Evolutionary conservation across 2,888 invertebrate genomes (phyloP).

Genomic region (Aphodius sticticus): DNA sequence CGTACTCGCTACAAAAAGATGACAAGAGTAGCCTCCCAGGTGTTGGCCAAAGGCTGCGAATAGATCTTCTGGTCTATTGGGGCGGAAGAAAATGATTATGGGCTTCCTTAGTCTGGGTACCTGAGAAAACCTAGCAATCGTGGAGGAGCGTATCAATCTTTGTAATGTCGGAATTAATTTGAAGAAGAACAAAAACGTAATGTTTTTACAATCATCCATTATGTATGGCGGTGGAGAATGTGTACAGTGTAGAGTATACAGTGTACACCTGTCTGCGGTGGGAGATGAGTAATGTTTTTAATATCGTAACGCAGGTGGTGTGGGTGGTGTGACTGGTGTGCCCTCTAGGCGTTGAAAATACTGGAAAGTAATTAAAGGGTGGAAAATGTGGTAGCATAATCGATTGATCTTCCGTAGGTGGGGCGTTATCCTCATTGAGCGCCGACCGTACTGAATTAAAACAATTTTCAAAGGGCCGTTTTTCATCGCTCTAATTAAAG

Average conservation of each 20-base stretch:
- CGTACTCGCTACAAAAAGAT: too few relatives aligned
- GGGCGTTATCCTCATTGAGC: conserved; percentile 40
- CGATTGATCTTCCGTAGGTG: conserved; percentile 31
- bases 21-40: too few relatives aligned
- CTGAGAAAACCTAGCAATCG: too few relatives aligned
- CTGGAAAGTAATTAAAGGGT: conserved; percentile 31
- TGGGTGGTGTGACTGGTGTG: not conserved
- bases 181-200: too few relatives aligned
- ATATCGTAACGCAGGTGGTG: not conserved
- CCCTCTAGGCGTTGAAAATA: conserved; percentile 25
- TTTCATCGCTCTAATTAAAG: conserved; percentile 59
- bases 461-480: conserved; percentile 57
- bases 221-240: not conserved
- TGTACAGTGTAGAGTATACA: not conserved
- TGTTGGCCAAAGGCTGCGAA: too few relatives aligned
- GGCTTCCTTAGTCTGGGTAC: too few relatives aligned
- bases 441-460: conserved; percentile 54
- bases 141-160: too few relatives aligned
- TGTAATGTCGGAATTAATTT: too few relatives aligned
- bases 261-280: not conserved
- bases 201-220: too few relatives aligned
- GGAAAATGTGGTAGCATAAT: conserved; percentile 36
- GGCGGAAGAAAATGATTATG: too few relatives aligned
- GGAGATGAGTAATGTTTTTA: not conserved
- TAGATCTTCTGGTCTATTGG: too few relatives aligned